Evolutionary conservation across 1,140 invertebrate genomes (phyloP).

Genomic region (Homalodisca vitripennis): DNA sequence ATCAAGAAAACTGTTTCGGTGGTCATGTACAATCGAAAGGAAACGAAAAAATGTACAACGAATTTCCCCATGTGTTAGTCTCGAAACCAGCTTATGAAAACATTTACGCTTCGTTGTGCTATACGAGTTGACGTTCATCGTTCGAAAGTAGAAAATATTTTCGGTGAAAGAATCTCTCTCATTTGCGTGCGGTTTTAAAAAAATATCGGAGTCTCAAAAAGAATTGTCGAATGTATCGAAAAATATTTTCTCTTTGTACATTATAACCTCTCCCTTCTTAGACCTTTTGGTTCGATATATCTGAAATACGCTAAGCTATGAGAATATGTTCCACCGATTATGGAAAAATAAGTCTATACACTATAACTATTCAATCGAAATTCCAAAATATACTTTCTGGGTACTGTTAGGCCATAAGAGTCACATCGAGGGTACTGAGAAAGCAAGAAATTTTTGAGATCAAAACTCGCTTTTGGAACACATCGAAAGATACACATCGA

Average conservation of each 20-base stretch:
- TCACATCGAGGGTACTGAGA: background rate
- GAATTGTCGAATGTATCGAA: constrained; percentile 22
- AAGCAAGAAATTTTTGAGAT: background rate
- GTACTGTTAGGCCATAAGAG: constrained; percentile 20
- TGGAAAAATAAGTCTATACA: constrained; percentile 23
- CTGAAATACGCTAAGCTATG: background rate
- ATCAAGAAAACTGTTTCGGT: background rate
- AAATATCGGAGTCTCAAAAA: constrained; percentile 27
- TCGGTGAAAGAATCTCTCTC: background rate
- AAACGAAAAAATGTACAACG: background rate
- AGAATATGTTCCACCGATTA: constrained; percentile 6
- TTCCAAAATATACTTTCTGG: constrained; percentile 25
- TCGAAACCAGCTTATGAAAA: background rate
- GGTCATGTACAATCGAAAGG: background rate
- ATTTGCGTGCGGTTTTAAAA: constrained; percentile 20
- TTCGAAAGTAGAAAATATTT: constrained; percentile 22
- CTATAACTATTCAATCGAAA: background rate
- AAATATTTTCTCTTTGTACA: constrained; percentile 30
- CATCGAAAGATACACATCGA: background rate
- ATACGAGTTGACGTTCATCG: background rate
- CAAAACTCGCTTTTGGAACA: background rate
- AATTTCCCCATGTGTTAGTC: background rate
- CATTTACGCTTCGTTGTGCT: constrained; percentile 29
- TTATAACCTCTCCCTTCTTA: constrained; percentile 11
- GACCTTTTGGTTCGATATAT: background rate